phyloP scores from a whole-genome alignment of 2,113 vertebrate genomes.

The Phalacrocorax carbo region DNA sequence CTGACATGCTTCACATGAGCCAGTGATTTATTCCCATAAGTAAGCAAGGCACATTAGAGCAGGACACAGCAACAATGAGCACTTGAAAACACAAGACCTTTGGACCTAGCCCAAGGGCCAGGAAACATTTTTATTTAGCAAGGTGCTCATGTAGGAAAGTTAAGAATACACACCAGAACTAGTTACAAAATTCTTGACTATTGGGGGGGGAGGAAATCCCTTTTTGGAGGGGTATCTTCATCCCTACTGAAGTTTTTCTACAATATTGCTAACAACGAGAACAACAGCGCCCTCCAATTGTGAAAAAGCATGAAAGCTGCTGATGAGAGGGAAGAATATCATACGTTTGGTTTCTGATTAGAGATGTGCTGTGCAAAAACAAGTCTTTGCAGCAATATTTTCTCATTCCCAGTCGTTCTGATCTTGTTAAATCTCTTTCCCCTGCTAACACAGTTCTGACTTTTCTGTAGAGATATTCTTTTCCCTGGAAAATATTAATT shows the following conservation, averaged over 20 bases:
- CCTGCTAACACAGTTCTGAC: background rate
- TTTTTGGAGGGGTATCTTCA: background rate
- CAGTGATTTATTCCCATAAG: background rate
- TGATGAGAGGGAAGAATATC: background rate
- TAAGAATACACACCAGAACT: background rate
- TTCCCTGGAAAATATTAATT: background rate
- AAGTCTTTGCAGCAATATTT: background rate
- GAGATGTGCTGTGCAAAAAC: background rate
- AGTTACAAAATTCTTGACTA: background rate
- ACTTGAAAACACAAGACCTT: constrained; percentile 19
- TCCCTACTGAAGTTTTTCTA: background rate
- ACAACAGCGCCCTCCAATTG: background rate
- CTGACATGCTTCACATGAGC: background rate
- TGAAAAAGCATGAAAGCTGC: background rate
- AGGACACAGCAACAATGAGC: background rate
- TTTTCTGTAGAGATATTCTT: background rate
- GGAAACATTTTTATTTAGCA: background rate
- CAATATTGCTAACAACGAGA: background rate
- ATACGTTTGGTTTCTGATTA: background rate
- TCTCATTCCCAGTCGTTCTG: background rate
- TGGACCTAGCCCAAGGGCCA: background rate
- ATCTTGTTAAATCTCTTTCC: background rate
- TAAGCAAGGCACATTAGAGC: constrained; percentile 12
- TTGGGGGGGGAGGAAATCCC: rapidly evolving
- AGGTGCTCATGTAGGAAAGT: background rate